Evolutionary conservation across 2,888 invertebrate species (phyloP).

Genomic region (Epistrophella euchroma): DNA sequence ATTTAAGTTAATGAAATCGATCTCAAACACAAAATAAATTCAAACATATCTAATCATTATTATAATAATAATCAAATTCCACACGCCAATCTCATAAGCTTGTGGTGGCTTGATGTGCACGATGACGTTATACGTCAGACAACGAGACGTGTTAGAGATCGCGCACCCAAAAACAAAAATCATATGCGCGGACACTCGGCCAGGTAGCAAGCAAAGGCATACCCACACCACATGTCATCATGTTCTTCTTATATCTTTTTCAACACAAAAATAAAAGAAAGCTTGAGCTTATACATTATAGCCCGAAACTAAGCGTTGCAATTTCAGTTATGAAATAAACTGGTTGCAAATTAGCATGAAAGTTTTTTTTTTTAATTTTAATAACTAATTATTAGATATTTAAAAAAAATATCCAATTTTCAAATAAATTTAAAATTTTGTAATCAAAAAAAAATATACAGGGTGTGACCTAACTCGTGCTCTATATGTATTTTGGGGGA

Average conservation of each 20-base stretch:
- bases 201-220: neutral
- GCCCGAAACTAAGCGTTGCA: neutral
- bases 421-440: too few species aligned
- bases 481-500: too few species aligned
- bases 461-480: too few species aligned
- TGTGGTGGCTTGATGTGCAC: neutral
- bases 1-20: slow-evolving; percentile 21
- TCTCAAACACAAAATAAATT: slow-evolving; percentile 25
- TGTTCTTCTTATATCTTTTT: neutral
- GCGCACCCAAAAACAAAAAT: slow-evolving; percentile 19
- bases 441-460: too few species aligned
- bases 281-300: neutral
- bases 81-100: slow-evolving; percentile 46
- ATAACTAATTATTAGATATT: too few species aligned
- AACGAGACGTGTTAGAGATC: slow-evolving; percentile 27
- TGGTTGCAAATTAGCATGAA: neutral
- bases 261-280: slow-evolving; percentile 10
- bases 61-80: slow-evolving; percentile 53
- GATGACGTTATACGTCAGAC: slow-evolving; percentile 18
- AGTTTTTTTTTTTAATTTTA: too few species aligned
- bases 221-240: neutral
- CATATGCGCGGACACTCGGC: neutral
- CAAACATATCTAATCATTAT: slow-evolving; percentile 39
- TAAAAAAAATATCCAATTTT: too few species aligned
- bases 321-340: neutral